Conservation (phyloP, 2,113 vertebrate species). For the Coregonus clupeaformis region DNA sequence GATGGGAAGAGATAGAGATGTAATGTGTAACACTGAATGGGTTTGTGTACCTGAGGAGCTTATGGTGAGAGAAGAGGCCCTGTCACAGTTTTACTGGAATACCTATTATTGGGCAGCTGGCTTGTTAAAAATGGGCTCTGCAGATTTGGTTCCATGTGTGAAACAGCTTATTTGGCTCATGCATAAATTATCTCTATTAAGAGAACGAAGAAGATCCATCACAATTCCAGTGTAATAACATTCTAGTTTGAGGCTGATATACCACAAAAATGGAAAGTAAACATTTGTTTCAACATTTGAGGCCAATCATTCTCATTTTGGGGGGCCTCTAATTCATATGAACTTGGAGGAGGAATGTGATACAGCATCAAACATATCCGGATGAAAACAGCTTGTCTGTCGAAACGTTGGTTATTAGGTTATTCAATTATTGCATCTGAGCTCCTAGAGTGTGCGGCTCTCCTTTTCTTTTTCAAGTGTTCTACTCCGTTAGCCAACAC, state of each 20-base stretch:
- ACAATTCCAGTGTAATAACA: neutral
- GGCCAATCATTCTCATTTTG: too few species aligned
- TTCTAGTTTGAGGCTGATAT: neutral
- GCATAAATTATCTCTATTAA: constrained; percentile 17
- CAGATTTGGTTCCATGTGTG: constrained; percentile 20
- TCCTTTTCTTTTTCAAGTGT: too few species aligned
- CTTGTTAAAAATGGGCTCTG: constrained; percentile 45
- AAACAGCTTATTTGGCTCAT: too few species aligned
- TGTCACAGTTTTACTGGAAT: constrained; percentile 47
- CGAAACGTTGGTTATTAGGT: too few species aligned
- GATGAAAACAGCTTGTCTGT: too few species aligned
- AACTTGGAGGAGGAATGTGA: neutral
- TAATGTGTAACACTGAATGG: neutral
- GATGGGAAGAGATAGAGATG: neutral
- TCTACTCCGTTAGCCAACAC: too few species aligned
- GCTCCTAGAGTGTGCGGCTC: too few species aligned
- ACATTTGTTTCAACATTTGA: neutral
- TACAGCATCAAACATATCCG: neutral
- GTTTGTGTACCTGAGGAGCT: constrained; percentile 41
- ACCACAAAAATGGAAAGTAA: neutral
- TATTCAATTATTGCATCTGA: too few species aligned
- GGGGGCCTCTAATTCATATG: neutral
- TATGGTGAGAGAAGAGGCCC: constrained; percentile 12
- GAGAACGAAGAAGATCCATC: neutral
- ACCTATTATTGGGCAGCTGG: constrained; percentile 44